These are phyloP conservation scores for Sparus aurata DNA, from an alignment of 2,797 vertebrate genomes.

Conservation along the genomic window DNA sequence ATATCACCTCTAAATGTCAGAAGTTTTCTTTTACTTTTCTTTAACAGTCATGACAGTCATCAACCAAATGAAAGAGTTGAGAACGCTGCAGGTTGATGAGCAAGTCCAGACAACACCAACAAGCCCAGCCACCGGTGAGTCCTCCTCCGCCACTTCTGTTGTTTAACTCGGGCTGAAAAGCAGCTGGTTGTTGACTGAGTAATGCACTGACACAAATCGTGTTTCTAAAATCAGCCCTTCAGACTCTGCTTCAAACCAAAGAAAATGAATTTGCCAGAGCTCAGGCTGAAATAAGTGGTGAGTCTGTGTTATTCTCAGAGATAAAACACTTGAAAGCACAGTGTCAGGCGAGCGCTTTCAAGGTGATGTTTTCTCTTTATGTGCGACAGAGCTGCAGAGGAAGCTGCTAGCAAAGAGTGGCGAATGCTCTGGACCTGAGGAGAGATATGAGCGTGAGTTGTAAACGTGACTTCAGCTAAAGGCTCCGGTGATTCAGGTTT, in stretches of 20 bases:
- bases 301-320: neutral
- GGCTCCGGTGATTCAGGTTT: neutral
- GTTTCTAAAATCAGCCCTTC: slow-evolving; percentile 45
- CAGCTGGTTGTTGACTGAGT: neutral
- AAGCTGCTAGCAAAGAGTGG: slow-evolving; percentile 8
- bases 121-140: slow-evolving; percentile 43
- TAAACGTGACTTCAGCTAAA: neutral
- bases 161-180: neutral
- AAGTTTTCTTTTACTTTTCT: slow-evolving; percentile 16
- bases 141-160: neutral
- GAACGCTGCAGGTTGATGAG: neutral
- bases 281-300: slow-evolving; percentile 55
- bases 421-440: slow-evolving; percentile 21
- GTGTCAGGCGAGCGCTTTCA: neutral
- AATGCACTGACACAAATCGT: neutral
- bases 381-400: slow-evolving; percentile 51
- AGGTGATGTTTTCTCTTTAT: neutral
- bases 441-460: slow-evolving; percentile 40
- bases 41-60: slow-evolving; percentile 47
- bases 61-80: slow-evolving; percentile 49
- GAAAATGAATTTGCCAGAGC: slow-evolving; percentile 24
- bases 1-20: too few species aligned
- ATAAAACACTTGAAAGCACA: too few species aligned
- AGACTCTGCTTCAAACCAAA: slow-evolving; percentile 39
- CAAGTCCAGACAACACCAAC: slow-evolving; percentile 9